Evolutionary conservation across 1,140 invertebrate species (phyloP), one percentile per base, ranked within the genome.

Genomic region (Aphaenogaster ashmeadi): DNA sequence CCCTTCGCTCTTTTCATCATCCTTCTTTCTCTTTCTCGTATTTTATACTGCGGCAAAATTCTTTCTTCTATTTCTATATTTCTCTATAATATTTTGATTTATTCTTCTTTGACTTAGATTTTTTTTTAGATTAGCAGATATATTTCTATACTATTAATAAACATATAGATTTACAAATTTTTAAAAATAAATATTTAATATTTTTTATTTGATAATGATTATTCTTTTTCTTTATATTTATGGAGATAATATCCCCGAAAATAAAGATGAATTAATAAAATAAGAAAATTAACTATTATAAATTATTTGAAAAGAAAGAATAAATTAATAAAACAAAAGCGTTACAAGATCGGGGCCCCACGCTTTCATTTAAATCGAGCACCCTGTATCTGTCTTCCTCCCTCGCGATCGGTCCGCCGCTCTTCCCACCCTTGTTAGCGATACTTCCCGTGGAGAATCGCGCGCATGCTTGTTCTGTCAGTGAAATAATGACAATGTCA

Each of bases 401-500:
- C 41, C 58, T 60, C 74, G 74, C 67, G 64, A 87, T 91, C 92
- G 33, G 87, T 78, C 79, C n/a, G 52, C 38, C 81, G 83, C 80
- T 91, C 92, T 94, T 95, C 94, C 94, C 93, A 94, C 94, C 94
- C 94, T 95, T 92, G 94, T 95, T 95, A 95, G 93, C 92, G 86
- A 91, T 93, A 94, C 91, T 94, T 92, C 89, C 92, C 92, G 93
- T 94, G 92, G 93, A 90, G 93, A 94, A 95, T 94, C 90, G 94
- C 92, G 94, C 93, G 94, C 94, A 95, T 94, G 94, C 94, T 95
- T 95, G 92, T 95, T 94, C 93, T 94, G 92, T 95, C 94, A 94
- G 89, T 93, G 92, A 94, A 95, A 95, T 95, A 95, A 95, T 95
- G 95, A 95, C 94, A 95, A 94, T 94, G 94, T 95, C 94, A 95